phyloP scores from a whole-genome alignment of 1,140 invertebrate species.

The Leguminivora glycinivorella region DNA sequence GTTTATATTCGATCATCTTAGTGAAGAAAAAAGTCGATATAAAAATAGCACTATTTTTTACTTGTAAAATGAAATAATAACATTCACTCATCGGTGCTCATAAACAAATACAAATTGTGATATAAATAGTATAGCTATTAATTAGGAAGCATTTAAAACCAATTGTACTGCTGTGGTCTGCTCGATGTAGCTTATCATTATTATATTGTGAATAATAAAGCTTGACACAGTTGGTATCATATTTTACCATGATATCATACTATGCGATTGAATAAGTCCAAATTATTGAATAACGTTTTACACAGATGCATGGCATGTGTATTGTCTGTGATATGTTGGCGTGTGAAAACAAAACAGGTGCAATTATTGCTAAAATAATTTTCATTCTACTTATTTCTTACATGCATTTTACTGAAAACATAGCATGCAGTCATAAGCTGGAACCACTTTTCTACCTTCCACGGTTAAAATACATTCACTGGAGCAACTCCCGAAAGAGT shows the following conservation, averaged over 20 bases:
- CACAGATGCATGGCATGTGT: conserved; percentile 66
- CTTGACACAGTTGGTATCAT: neutral
- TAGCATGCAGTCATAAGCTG: conserved; percentile 48
- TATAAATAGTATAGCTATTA: neutral
- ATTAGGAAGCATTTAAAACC: neutral
- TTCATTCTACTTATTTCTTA: conserved; percentile 14
- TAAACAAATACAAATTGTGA: conserved; percentile 15
- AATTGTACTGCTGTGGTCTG: conserved; percentile 2
- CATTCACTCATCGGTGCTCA: conserved; percentile 18
- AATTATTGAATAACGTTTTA: conserved; percentile 29
- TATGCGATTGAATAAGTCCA: neutral
- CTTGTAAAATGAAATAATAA: neutral
- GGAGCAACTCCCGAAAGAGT: conserved; percentile 90
- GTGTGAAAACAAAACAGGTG: conserved; percentile 13
- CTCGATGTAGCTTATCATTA: neutral
- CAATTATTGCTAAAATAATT: conserved; percentile 12
- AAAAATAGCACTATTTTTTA: neutral
- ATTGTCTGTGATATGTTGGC: conserved; percentile 21
- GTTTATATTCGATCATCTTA: neutral
- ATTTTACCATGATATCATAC: neutral
- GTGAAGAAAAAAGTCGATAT: neutral
- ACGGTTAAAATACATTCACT: conserved; percentile 89
- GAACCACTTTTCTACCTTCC: conserved; percentile 83
- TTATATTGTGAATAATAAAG: neutral
- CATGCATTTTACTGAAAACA: conserved; percentile 41